Base-by-base conservation (phyloP, 2,888 invertebrate species). In the Linnaemya tessellans region DNA sequence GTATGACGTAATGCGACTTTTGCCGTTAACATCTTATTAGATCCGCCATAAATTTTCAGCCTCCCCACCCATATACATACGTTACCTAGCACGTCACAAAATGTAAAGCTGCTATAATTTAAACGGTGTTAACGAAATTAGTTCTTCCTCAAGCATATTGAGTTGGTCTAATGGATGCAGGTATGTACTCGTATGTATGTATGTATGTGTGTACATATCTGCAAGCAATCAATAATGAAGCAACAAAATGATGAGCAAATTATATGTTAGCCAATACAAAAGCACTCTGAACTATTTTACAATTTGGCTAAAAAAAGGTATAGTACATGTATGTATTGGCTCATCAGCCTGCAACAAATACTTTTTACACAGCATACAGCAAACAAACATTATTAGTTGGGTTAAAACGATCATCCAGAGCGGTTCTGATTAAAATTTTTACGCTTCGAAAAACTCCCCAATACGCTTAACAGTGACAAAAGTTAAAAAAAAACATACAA, bases 371-470 rank as follows among this genome's bases (percentile, higher is more conserved):
- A 71, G 79, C 71, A 82, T 82, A 62, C 81, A 75, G 11, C 41
- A 41, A 41, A 41, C 41, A 41, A 41, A 65, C 51, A 73, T 22
- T 75, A 82, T 82, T 49, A 85, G 85, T 85, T 71, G 46, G 20
- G 43, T 38, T 65, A n/a, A 82, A 82, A 82, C 85, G 49, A 67
- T 78, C 85, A 82, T 75, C 60, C 43, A 60, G 70, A 80, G 54
- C 60, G 82, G 82, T 85, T 67, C 60, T 80, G 62, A 20, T 35
- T 15, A 38, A 41, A 71, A 65, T 56, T 56, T 71, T 62, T 54
- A 75, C 85, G 79, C 79, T 60, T 79, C 49, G n/a, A 35, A 56
- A 54, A 77, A 46, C 54, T n/a, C n/a, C 22, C 46, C 41, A 74
- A 74, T 13, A 49, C 49, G 0, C 8, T 38, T 18, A 64, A 56